These are phyloP conservation scores for Esox niger DNA, from an alignment of 2,113 vertebrate genomes.

Conservation along the genomic window DNA sequence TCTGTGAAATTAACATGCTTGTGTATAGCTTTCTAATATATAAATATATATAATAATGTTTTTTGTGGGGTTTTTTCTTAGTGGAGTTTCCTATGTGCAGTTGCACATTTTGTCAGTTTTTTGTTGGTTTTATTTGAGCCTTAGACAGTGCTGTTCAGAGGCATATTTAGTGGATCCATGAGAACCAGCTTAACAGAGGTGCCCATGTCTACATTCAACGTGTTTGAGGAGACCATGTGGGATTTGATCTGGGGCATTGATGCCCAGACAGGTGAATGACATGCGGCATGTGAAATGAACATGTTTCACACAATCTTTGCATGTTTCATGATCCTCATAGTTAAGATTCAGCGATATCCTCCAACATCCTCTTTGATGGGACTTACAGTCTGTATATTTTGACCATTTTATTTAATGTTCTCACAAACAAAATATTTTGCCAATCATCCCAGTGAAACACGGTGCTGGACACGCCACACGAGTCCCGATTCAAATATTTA, in stretches of 20 bases:
- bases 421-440: constrained; percentile 7
- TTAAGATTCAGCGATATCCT: constrained; percentile 20
- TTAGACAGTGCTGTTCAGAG: constrained; percentile 60
- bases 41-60: constrained; percentile 87
- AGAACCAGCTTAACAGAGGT: constrained; percentile 56
- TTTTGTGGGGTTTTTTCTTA: constrained; percentile 94
- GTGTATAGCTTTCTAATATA: constrained; percentile 99
- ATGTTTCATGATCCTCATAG: not conserved
- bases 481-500: constrained; percentile 7
- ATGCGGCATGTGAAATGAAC: not conserved
- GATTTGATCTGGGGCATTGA: constrained; percentile 73
- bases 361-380: constrained; percentile 23
- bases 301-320: not conserved
- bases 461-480: constrained; percentile 10
- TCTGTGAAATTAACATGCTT: constrained; percentile 99
- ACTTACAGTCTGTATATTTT: constrained; percentile 5
- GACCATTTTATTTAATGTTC: not conserved
- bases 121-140: constrained; percentile 56
- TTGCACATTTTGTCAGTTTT: constrained; percentile 81
- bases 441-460: not conserved
- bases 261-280: constrained; percentile 25
- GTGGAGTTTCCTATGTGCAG: constrained; percentile 91
- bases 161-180: constrained; percentile 62
- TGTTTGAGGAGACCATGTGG: constrained; percentile 73
- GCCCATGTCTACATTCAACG: constrained; percentile 56